Conservation (phyloP, 2,888 invertebrate genomes). For the Ischnus inquisitorius region DNA sequence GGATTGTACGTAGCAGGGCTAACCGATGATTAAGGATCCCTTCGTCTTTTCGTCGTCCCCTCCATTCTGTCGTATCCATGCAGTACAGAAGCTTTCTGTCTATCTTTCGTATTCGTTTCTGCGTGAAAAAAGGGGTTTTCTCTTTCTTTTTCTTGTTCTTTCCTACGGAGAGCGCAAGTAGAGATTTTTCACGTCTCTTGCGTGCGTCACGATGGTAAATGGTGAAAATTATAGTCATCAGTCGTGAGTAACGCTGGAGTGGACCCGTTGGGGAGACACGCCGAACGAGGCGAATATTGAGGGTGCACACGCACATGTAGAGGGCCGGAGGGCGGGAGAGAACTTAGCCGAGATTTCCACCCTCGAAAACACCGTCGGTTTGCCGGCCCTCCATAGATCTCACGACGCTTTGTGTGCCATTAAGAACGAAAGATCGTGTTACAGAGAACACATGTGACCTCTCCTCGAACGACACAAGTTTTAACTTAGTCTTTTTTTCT, state of each 20-base stretch:
- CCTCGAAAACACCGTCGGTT: constrained; percentile 16
- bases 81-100: constrained; percentile 8
- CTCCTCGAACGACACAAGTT: neutral
- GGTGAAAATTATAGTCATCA: constrained; percentile 62
- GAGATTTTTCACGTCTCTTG: constrained; percentile 19
- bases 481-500: neutral
- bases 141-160: constrained; percentile 12
- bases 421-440: constrained; percentile 35
- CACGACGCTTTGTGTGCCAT: neutral
- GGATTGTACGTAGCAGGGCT: constrained; percentile 34
- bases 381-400: constrained; percentile 21
- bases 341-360: constrained; percentile 41
- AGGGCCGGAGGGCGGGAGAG: neutral
- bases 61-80: constrained; percentile 26
- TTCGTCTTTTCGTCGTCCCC: constrained; percentile 59
- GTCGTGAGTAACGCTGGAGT: constrained; percentile 30
- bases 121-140: neutral
- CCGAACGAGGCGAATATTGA: constrained; percentile 21
- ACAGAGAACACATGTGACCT: constrained; percentile 49
- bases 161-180: neutral
- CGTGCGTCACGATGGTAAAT: constrained; percentile 26
- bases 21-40: constrained; percentile 78
- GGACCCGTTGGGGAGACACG: constrained; percentile 9
- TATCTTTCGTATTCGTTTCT: constrained; percentile 10
- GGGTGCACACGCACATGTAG: constrained; percentile 9